Evolutionary conservation across 1,140 invertebrate genomes (phyloP), one percentile per base, ranked within the genome.

Genomic region (Wiebesia pumilae): DNA sequence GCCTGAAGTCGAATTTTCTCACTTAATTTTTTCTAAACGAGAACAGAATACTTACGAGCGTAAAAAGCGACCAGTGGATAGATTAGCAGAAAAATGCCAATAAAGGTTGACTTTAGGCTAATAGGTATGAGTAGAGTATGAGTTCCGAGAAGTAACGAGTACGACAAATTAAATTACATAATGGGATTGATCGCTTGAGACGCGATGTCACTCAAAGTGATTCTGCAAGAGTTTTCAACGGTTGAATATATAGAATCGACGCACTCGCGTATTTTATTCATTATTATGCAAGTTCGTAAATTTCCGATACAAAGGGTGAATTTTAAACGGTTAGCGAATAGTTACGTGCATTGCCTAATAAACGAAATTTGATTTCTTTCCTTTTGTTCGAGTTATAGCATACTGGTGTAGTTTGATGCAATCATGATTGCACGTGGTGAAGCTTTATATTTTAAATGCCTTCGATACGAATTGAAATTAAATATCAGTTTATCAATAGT

Each of bases 111-210:
- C 21, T 58, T 79, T 79, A 33, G n/a, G n/a, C 21, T 79, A 79
- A 79, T 30, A n/a, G 51, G 77, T n/a, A n/a, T n/a, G n/a, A n/a
- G 58, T 79, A 79, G 1, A 47, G 47, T 79, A 7, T n/a, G 33
- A 79, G 38, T 47, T 79, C 21, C 3, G 21, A 43, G 27, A 47
- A 16, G 24, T 27, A 47, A 35, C 47, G 47, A 51, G 19, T 12
- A 21, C 33, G 43, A 21, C 19, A 79, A 79, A 79, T 54, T 54
- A 79, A 79, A 79, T 54, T 79, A 24, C 16, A 24, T 79, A 79
- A 79, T 58, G 21, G 77, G 77, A 58, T 79, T 58, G 47, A 79
- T 58, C 12, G 3, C n/a, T 58, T 33, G 47, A 14, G 47, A 14
- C 19, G 30, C 7, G 1, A 79, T 54, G 38, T 79, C 21, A 27